Evolutionary conservation across 2,113 vertebrate species (phyloP).

Genomic region (Mesoclemmys tuberculata): DNA sequence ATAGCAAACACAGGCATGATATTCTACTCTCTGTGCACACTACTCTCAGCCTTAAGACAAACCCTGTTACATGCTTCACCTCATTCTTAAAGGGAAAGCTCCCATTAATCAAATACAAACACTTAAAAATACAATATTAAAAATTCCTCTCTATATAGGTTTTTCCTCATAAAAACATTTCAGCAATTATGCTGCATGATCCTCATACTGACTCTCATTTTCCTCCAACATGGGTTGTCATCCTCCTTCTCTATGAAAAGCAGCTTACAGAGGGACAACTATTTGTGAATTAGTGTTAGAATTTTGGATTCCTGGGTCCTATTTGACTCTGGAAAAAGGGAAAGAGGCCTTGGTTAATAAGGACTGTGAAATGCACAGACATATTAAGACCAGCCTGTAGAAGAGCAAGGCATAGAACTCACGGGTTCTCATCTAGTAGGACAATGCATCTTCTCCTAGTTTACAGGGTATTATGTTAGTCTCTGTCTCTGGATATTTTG

Average conservation of each 20-base stretch:
- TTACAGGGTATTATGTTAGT: too few species aligned
- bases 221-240: too few species aligned
- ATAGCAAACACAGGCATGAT: neutral
- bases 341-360: neutral
- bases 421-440: too few species aligned
- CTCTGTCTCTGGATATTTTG: too few species aligned
- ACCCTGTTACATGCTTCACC: neutral
- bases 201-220: neutral
- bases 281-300: neutral
- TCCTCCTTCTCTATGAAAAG: too few species aligned
- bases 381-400: too few species aligned
- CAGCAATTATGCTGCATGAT: neutral
- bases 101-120: too few species aligned
- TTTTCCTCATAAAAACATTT: neutral
- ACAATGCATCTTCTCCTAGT: too few species aligned
- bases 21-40: neutral
- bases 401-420: neutral
- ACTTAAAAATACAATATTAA: too few species aligned
- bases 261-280: neutral
- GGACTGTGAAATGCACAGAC: neutral
- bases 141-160: too few species aligned
- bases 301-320: neutral
- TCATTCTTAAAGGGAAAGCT: too few species aligned
- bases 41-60: neutral
- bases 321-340: neutral